Percentiles rank a stretch among this genome's conserved stretches.
These are phyloP conservation scores for Strix occidentalis DNA, from an alignment of 2,797 vertebrate species.

Conservation along the genomic window DNA sequence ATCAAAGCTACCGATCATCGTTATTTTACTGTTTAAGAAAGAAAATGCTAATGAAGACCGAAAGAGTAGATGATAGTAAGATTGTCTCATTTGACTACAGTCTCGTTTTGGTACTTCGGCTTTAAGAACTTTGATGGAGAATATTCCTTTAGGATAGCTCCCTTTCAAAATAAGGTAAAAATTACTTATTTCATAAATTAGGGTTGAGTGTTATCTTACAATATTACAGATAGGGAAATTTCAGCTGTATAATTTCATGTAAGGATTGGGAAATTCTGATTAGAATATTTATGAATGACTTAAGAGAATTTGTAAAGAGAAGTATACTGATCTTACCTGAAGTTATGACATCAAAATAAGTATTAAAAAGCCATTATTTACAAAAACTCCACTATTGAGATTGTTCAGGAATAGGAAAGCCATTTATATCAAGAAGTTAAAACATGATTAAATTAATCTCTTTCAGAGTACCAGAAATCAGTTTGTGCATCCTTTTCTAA, in stretches of 20 bases:
- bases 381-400: not conserved
- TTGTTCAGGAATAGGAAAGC: not conserved
- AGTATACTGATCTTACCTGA: not conserved
- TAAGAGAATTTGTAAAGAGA: not conserved
- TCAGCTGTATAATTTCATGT: not conserved
- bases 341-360: not conserved
- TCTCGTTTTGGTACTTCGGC: not conserved
- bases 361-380: not conserved
- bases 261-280: not conserved
- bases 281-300: not conserved
- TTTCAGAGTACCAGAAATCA: not conserved
- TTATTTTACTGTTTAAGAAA: not conserved
- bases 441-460: not conserved
- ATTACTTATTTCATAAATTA: not conserved
- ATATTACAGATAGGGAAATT: not conserved
- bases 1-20: not conserved
- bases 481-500: not conserved
- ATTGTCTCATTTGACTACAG: not conserved
- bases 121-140: not conserved
- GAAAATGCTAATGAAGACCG: not conserved
- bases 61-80: not conserved
- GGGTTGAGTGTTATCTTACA: not conserved
- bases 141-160: not conserved
- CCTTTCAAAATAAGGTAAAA: not conserved
- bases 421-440: not conserved